These are phyloP conservation scores for Hypsopygia costalis DNA, from an alignment of 2,888 invertebrate species.

Conservation along the genomic window DNA sequence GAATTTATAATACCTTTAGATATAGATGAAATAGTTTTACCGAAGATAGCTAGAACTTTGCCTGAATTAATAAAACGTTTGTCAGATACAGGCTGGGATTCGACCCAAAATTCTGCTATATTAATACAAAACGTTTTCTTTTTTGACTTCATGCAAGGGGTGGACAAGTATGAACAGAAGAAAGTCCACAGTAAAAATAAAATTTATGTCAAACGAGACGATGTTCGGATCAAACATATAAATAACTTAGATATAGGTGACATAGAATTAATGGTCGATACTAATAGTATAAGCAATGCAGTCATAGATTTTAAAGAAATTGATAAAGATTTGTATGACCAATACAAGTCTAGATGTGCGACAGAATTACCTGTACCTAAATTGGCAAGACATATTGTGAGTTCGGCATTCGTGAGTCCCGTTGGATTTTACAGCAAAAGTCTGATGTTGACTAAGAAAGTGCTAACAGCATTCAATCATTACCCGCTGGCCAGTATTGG, in stretches of 20 bases:
- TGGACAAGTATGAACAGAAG: constrained; percentile 37
- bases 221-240: constrained; percentile 51
- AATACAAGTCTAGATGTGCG: constrained; percentile 49
- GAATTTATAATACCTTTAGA: constrained; percentile 85
- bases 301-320: constrained; percentile 41
- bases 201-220: constrained; percentile 62
- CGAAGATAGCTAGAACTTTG: constrained; percentile 81
- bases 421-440: constrained; percentile 86
- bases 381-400: constrained; percentile 67
- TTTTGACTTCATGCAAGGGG: constrained; percentile 76
- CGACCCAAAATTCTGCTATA: constrained; percentile 79
- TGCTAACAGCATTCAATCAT: constrained; percentile 88
- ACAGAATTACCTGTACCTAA: constrained; percentile 51
- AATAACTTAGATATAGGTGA: constrained; percentile 42
- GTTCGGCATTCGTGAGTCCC: constrained; percentile 81
- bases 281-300: constrained; percentile 40
- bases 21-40: constrained; percentile 87
- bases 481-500: constrained; percentile 83
- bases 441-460: constrained; percentile 83
- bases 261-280: constrained; percentile 50
- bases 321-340: constrained; percentile 28
- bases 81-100: constrained; percentile 54
- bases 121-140: constrained; percentile 85
- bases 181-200: constrained; percentile 36
- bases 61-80: constrained; percentile 75